These are phyloP conservation scores for Epistrophe eligans DNA, from an alignment of 2,888 invertebrate genomes.

Conservation along the genomic window DNA sequence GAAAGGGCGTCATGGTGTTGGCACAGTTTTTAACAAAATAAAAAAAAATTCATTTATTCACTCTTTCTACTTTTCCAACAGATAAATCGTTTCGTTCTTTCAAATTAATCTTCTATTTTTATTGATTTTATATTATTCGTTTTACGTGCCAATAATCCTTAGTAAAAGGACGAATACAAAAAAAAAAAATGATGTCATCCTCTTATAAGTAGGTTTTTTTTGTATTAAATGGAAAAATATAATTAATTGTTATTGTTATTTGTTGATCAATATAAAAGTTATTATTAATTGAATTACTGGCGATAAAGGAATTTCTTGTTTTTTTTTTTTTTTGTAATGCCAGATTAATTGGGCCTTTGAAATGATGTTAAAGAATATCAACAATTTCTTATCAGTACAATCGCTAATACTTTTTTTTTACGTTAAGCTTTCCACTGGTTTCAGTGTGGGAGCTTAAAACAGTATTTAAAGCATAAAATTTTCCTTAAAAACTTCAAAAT, in stretches of 20 bases:
- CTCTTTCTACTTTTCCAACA: background rate
- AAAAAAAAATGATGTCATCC: constrained; percentile 27
- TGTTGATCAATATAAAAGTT: background rate
- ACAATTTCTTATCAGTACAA: no score
- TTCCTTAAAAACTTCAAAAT: no score
- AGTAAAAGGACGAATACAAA: background rate
- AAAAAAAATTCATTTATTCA: background rate
- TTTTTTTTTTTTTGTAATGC: background rate
- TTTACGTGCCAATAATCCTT: background rate
- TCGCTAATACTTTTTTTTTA: no score
- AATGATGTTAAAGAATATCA: background rate
- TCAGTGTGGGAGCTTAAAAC: no score
- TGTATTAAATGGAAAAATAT: background rate
- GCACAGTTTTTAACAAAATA: constrained; percentile 4
- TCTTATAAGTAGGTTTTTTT: background rate
- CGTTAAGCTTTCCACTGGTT: no score
- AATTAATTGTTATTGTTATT: background rate
- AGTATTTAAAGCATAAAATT: no score
- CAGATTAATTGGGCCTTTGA: background rate
- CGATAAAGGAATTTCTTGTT: no score
- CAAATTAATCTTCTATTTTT: constrained; percentile 34
- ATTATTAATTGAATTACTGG: background rate
- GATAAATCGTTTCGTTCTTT: constrained; percentile 37
- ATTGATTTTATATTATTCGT: constrained; percentile 28
- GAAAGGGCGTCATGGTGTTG: constrained; percentile 11